A percentile compares a stretch with the other conserved stretches of the same genome.
phyloP scores from a whole-genome alignment of 2,797 vertebrate genomes.

The Pseudomugil gertrudae region DNA sequence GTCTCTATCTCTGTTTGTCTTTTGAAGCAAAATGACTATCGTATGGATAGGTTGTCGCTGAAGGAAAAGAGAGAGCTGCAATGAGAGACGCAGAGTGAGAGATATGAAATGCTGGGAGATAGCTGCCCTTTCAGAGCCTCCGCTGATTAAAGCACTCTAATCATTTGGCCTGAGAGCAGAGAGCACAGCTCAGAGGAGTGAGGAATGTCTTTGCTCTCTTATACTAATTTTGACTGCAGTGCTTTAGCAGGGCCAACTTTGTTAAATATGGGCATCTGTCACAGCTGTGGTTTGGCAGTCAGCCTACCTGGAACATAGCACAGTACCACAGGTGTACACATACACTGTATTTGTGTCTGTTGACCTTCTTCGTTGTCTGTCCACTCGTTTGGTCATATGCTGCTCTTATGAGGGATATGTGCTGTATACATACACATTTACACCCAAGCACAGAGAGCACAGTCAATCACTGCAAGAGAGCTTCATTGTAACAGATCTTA shows the following conservation, averaged over 20 bases:
- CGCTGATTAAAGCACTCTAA: conserved; percentile 76
- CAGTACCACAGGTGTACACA: conserved; percentile 61
- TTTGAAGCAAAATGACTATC: conserved; percentile 69
- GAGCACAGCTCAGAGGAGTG: conserved; percentile 58
- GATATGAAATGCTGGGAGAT: conserved; percentile 78
- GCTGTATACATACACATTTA: conserved; percentile 7
- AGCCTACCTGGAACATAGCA: conserved; percentile 40
- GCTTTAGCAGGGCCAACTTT: conserved; percentile 58
- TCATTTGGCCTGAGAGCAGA: conserved; percentile 80
- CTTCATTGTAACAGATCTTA: conserved; percentile 74
- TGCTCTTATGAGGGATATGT: conserved; percentile 13
- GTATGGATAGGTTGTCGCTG: conserved; percentile 63
- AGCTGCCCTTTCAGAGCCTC: conserved; percentile 78
- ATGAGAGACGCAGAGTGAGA: conserved; percentile 58
- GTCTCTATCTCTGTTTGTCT: conserved; percentile 58
- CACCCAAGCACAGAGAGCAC: conserved; percentile 8
- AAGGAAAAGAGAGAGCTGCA: conserved; percentile 56
- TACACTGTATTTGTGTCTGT: conserved; percentile 18
- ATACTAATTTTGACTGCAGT: conserved; percentile 59
- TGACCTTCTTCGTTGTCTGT: conserved; percentile 13
- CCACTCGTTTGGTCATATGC: conserved; percentile 29
- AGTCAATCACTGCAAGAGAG: conserved; percentile 50
- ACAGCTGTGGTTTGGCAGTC: conserved; percentile 25
- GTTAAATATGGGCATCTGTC: conserved; percentile 19
- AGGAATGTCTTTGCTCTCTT: conserved; percentile 80